Evolutionary conservation across 2,888 invertebrate genomes (phyloP), one percentile per base, ranked within the genome.

Genomic region (Noctuana brunneofusca): DNA sequence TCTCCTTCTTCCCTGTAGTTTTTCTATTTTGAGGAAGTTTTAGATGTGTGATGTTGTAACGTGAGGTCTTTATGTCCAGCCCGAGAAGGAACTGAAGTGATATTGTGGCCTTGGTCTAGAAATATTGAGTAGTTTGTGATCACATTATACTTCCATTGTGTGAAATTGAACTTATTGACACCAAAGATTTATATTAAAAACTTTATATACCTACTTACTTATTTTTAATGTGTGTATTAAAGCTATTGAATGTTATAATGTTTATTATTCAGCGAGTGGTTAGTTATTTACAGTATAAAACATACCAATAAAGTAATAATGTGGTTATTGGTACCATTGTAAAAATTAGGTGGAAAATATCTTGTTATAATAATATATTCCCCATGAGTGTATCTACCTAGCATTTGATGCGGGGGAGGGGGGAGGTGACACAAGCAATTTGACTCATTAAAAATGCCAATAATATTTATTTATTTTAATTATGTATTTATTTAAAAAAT

Each of bases 51-150:
- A 18, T 24, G 46, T 43, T 54, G 46, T 46, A 60, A 58, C 64
- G 50, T 58, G 60, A 64, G 64, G 20, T 57, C 14, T 59, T 35
- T 62, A 38, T 57, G 50, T 50, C 54, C 64, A 59, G 56, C 55
- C 55, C 27, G 50, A 38, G 50, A 59, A 63, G 58, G 60, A 63
- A 64, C 66, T 56, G 65, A 80, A 80, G 87, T 88, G 87, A 88
- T 87, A 86, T 75, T 75, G 88, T 87, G 88, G 87, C 88, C 88
- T 89, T 89, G 71, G 75, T 73, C 24, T 63, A 50, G 50, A 38
- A 56, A 56, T 63, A 50, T 35, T 53, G 38, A 30, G 49, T 56
- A 50, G 41, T 41, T 54, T 35, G 35, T 55, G 30, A 62, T 35
- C 46, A 76, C 76, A 69, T 65, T 66, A 67, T 75, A 81, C 83